These are phyloP conservation scores for Mythimna impura DNA, from an alignment of 2,888 invertebrate genomes.

Conservation along the genomic window DNA sequence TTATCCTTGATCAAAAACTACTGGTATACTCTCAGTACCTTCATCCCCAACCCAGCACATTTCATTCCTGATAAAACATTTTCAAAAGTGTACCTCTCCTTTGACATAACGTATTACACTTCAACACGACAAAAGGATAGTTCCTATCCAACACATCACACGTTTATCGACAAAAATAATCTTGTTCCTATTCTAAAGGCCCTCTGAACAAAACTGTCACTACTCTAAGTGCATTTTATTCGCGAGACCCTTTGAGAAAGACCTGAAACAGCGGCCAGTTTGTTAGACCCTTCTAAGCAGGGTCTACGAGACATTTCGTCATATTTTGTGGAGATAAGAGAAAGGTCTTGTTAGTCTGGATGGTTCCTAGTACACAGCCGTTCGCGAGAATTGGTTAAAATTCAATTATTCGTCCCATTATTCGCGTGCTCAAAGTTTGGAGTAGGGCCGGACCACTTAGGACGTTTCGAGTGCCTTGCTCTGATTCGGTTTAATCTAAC, in stretches of 20 bases:
- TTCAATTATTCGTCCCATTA: conserved; percentile 84
- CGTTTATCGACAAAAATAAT: conserved; percentile 78
- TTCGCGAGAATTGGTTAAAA: conserved; percentile 82
- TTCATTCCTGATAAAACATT: conserved; percentile 26
- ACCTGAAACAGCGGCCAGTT: conserved; percentile 65
- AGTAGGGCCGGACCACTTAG: conserved; percentile 75
- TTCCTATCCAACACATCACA: conserved; percentile 63
- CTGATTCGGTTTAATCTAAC: conserved; percentile 77
- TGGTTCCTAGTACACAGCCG: conserved; percentile 67
- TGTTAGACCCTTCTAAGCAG: conserved; percentile 57
- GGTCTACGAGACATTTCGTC: conserved; percentile 23
- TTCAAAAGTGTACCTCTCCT: conserved; percentile 18
- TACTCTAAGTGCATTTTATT: conserved; percentile 84
- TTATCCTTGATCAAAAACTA: background rate
- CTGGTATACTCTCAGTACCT: no score
- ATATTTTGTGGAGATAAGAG: conserved; percentile 45
- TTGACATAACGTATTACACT: conserved; percentile 34
- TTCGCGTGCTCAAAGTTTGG: conserved; percentile 78
- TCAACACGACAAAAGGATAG: conserved; percentile 39
- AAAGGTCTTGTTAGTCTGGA: conserved; percentile 65
- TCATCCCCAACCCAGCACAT: conserved; percentile 10
- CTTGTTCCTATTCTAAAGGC: conserved; percentile 75
- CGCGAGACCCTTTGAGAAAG: conserved; percentile 78
- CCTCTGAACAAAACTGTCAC: conserved; percentile 79
- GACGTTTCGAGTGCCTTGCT: conserved; percentile 68